Evolutionary conservation across 2,888 invertebrate genomes (phyloP).

Genomic region (Drosophila cracens): DNA sequence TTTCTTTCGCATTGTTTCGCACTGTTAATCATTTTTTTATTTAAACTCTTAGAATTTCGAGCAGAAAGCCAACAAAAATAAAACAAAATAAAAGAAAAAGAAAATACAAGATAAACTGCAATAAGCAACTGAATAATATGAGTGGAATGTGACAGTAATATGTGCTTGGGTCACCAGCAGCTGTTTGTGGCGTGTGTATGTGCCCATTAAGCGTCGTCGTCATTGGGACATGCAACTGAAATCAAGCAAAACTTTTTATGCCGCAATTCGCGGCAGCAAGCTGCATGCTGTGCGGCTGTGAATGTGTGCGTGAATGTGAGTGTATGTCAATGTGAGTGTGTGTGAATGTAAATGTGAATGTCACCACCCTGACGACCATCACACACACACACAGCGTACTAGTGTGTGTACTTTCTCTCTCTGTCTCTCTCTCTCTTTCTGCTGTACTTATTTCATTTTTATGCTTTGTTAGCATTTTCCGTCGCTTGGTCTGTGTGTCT

Average conservation of each 20-base stretch:
- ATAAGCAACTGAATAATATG: constrained; percentile 40
- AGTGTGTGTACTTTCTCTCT: constrained; percentile 25
- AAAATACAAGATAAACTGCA: constrained; percentile 20
- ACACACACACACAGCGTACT: not conserved
- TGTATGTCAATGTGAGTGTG: not conserved
- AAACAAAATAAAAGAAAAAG: constrained; percentile 16
- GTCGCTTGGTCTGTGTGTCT: constrained; percentile 62
- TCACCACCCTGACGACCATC: constrained; percentile 17
- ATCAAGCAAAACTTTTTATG: constrained; percentile 18
- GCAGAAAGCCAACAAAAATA: not conserved
- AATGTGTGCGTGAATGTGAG: constrained; percentile 11
- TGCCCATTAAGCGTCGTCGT: constrained; percentile 8
- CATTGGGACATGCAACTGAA: constrained; percentile 41
- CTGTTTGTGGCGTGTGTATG: constrained; percentile 13
- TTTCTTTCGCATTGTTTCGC: not conserved
- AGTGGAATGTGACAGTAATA: constrained; percentile 38
- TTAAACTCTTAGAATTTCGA: not conserved
- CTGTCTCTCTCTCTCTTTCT: constrained; percentile 4
- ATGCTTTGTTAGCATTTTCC: constrained; percentile 61
- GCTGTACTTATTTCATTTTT: constrained; percentile 58
- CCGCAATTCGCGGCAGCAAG: constrained; percentile 21
- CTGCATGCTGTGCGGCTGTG: constrained; percentile 39
- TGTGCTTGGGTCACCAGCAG: constrained; percentile 13
- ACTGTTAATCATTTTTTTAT: not conserved
- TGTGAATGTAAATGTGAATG: constrained; percentile 26